Evolutionary conservation across 2,113 vertebrate species (phyloP), one percentile per base, ranked within the genome.

Genomic region (Nestor notabilis): DNA sequence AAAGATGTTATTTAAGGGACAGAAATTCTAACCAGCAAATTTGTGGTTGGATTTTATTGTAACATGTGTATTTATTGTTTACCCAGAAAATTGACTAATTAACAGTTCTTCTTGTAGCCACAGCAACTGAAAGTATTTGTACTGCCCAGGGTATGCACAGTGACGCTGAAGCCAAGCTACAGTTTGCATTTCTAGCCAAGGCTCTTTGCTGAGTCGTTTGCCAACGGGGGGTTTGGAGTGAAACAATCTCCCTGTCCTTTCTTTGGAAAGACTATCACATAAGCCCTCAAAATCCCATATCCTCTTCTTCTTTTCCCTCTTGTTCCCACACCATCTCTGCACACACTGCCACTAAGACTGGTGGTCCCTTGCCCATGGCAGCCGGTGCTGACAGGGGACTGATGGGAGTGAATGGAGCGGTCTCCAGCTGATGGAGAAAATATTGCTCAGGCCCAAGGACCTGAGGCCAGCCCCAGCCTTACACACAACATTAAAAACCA

Each of bases 401-500:
- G 1, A 29, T 17, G 13, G 39, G 44, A 69, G 17, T 0, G 1
- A 55, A 10, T 2, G 3, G 33, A 91, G 18, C 35, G 41, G 21
- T 21, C 7, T 10, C 5, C 21, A 69, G 0, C 9, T 44, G 21
- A 41, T 14, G 28, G 31, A 28, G 53, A 53, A 83, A 90, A 68
- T 14, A 44, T 4, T 66, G 49, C 31, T 47, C 10, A 9, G 17
- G 9, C 20, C 39, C 37, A 49, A 29, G 37, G 5, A 35, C 13
- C 11, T 17, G 53, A 68, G 27, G 66, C 37, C 60, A 78, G 41
- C 13, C 29, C 33, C 39, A 72, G 53, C 17, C 58, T n/a, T 53
- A 52, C 9, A 20, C 17, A 23, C 0, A 0, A 13, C 0, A 0
- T 21, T 55, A 52, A 13, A 79, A 80, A 44, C 13, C 60, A 46